A percentile compares a stretch with the other conserved stretches of the same genome.
phyloP scores from a whole-genome alignment of 2,797 vertebrate genomes.

The Borostomias antarcticus region DNA sequence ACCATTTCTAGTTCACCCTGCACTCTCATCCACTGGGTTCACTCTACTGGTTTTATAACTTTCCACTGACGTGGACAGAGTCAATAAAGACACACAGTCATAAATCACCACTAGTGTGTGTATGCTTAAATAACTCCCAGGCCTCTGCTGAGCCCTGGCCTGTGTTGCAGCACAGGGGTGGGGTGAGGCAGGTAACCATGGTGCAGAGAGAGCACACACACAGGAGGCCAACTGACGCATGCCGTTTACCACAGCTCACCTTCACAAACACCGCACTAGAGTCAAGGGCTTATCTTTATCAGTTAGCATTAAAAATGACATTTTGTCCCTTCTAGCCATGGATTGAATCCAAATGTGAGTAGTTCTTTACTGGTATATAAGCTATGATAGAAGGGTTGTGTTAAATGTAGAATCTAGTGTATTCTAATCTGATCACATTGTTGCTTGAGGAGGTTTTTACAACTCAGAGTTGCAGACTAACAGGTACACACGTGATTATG shows the following conservation, averaged over 20 bases:
- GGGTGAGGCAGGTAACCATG: constrained; percentile 32
- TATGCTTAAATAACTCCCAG: constrained; percentile 22
- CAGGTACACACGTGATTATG: background rate
- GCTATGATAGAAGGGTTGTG: background rate
- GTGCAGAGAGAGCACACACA: constrained; percentile 24
- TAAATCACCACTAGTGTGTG: constrained; percentile 24
- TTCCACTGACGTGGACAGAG: background rate
- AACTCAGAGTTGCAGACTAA: too few relatives aligned
- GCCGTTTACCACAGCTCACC: background rate
- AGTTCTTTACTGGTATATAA: background rate
- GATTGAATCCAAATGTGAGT: constrained; percentile 15
- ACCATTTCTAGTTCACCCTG: background rate
- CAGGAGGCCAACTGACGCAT: background rate
- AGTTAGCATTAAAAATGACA: background rate
- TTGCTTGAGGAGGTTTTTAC: background rate
- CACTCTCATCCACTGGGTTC: background rate
- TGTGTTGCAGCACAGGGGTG: constrained; percentile 1
- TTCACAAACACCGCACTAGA: background rate
- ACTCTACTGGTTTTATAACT: constrained; percentile 1
- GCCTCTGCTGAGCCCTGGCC: constrained; percentile 3
- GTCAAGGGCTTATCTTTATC: background rate
- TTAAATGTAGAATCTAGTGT: background rate
- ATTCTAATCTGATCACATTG: background rate
- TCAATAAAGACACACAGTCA: constrained; percentile 15
- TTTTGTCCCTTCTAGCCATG: background rate